phyloP scores from a whole-genome alignment of 2,888 invertebrate species.

The Lysandra bellargus region DNA sequence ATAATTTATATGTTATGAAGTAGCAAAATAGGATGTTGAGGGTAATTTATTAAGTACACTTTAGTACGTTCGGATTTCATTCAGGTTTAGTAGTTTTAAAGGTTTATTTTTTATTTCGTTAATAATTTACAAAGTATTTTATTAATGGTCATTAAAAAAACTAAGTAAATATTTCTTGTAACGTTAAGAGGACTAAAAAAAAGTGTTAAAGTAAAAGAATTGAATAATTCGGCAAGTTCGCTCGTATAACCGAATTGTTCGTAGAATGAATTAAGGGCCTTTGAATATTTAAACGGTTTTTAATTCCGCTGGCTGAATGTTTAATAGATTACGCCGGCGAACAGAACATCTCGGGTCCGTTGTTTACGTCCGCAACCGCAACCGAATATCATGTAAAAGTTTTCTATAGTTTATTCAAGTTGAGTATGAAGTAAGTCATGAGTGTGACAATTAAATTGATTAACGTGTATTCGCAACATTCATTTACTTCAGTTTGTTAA shows the following conservation, averaged over 20 bases:
- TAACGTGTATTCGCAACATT: too few relatives aligned
- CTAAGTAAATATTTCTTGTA: not conserved
- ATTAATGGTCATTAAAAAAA: not conserved
- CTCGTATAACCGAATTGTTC: constrained; percentile 9
- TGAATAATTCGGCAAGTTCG: constrained; percentile 14
- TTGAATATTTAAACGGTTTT: constrained; percentile 28
- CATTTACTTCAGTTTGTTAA: too few relatives aligned
- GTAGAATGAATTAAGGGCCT: constrained; percentile 20
- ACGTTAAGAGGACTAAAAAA: not conserved
- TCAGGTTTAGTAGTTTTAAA: too few relatives aligned
- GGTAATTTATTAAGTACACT: too few relatives aligned
- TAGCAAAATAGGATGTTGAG: not conserved
- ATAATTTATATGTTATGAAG: not conserved
- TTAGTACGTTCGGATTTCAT: too few relatives aligned
- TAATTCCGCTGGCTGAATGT: constrained; percentile 23
- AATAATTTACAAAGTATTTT: too few relatives aligned
- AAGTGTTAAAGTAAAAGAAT: constrained; percentile 4
- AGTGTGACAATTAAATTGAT: not conserved
- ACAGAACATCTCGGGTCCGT: not conserved
- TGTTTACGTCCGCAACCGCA: not conserved
- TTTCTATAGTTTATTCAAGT: not conserved
- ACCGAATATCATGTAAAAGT: constrained; percentile 11
- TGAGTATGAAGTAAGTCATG: not conserved
- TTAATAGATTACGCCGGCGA: not conserved
- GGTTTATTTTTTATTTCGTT: too few relatives aligned